A percentile compares a stretch with the other conserved stretches of the same genome.
Conservation (phyloP, 1,140 invertebrate species). For the Leguminivora glycinivorella region DNA sequence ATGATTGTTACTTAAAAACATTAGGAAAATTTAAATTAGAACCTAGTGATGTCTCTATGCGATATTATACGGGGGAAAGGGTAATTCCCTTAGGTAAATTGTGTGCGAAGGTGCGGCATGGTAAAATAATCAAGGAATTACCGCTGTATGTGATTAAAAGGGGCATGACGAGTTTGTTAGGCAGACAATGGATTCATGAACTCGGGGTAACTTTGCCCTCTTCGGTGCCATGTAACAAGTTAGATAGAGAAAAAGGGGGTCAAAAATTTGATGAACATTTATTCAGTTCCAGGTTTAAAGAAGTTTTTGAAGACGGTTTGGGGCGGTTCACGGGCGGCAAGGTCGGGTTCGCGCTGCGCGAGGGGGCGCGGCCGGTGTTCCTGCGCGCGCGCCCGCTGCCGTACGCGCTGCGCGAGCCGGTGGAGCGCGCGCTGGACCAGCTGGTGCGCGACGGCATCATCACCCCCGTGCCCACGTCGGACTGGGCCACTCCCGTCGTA, state of each 20-base stretch:
- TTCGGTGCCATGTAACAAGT: constrained; percentile 3
- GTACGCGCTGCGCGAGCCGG: constrained; percentile 41
- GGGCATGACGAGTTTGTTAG: constrained; percentile 35
- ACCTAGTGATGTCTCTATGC: too few relatives aligned
- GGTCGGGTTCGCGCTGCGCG: constrained; percentile 33
- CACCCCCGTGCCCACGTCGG: constrained; percentile 33
- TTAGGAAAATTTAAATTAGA: too few relatives aligned
- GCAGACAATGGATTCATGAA: constrained; percentile 44
- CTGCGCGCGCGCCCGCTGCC: constrained; percentile 48
- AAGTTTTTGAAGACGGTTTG: constrained; percentile 44
- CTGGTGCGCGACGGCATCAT: constrained; percentile 30
- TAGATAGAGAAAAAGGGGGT: background rate
- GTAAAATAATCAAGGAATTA: too few relatives aligned
- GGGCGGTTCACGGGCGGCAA: constrained; percentile 45
- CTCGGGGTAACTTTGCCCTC: constrained; percentile 30
- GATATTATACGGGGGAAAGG: too few relatives aligned
- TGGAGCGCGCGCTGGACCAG: constrained; percentile 32
- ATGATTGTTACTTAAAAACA: too few relatives aligned
- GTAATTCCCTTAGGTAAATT: too few relatives aligned
- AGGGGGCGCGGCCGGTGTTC: constrained; percentile 39
- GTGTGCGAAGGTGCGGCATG: too few relatives aligned
- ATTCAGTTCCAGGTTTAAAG: constrained; percentile 47
- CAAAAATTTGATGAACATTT: background rate
- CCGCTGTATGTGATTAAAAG: constrained; percentile 31
- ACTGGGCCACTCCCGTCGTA: constrained; percentile 65